Evolutionary conservation across 2,113 vertebrate species (phyloP), one percentile per base, ranked within the genome.

Genomic region (Scatophagus argus): DNA sequence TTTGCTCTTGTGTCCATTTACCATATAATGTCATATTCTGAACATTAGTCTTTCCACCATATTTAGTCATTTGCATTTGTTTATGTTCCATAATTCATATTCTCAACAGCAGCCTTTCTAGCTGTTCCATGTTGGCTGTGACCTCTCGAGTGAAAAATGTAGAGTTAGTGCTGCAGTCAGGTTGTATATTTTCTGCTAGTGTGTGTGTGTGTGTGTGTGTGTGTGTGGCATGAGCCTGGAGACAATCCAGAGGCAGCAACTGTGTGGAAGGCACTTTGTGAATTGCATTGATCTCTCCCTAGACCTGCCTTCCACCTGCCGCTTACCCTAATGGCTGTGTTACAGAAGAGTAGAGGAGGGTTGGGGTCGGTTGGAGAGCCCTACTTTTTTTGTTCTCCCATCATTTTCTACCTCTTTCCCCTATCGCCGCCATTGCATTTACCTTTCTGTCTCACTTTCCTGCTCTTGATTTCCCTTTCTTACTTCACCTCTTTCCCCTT

Each of bases 221-320:
- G 29, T 59, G 25, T 61, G 58, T 41, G 46, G 44, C 43, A 47
- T 47, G 14, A 60, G 49, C 14, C 74, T 85, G 77, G 73, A 90
- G 76, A 82, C 44, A 66, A 84, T 71, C 79, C 87, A 90, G 51
- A 69, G 27, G 51, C 74, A 66, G 64, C 82, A 87, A 86, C 44
- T 83, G 85, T 89, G 79, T 79, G 76, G 69, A 85, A 89, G 85
- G 77, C 89, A 86, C 76, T 93, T 89, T 91, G 77, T 67, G 92
- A 90, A 93, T 91, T 86, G 74, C 89, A 92, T 74, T 84, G 86
- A 92, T 94, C 89, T 87, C 77, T 85, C 82, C 68, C 31, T 60
- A 72, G 79, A 92, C 84, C 85, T 84, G 86, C 60, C 52, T 77
- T 52, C 83, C 86, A 79, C 88, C 87, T 88, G 85, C 87, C 34